Evolutionary conservation across 2,113 vertebrate genomes (phyloP), one percentile per base, ranked within the genome.

Genomic region (Silurus meridionalis): DNA sequence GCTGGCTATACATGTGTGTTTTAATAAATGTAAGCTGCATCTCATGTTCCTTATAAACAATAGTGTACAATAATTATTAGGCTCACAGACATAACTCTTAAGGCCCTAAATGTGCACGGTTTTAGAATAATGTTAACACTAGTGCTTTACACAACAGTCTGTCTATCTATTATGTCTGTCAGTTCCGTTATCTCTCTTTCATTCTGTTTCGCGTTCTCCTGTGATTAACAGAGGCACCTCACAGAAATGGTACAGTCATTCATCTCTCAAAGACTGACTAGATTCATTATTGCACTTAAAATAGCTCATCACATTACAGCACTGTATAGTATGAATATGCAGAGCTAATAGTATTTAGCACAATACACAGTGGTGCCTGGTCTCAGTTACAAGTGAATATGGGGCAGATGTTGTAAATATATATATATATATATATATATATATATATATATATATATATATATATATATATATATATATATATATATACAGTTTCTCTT

Each of bases 151-250:
- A 77, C n/a, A 77, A 77, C 23, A 61, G 15, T 17, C n/a, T 79
- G 37, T 58, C 55, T 60, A 46, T 17, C 3, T 37, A 37, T 17
- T 25, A 28, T 4, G 1, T 80, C 55, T 25, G 21, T 60, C 25
- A 10, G 6, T 61, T 14, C 19, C 37, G 61, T 80, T 84, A 81
- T 52, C 63, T 46, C 61, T 11, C 17, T 53, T 17, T 74, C 79
- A 86, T 82, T 66, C 80, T 66, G n/a, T 83, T 82, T 58, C 83
- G 60, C 90, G 85, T 83, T 46, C 50, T 86, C 80, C 55, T 55
- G 89, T 92, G 91, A 93, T 94, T 89, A 91, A 94, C 85, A 25
- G 80, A 48, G 66, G 83, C 82, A 90, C 75, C 85, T 92, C 90
- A 90, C 80, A 87, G 84, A 28, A 91, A 92, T 89, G 83, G 57